These are phyloP conservation scores for Phorcus lineatus DNA, from an alignment of 2,888 invertebrate genomes.

Conservation along the genomic window DNA sequence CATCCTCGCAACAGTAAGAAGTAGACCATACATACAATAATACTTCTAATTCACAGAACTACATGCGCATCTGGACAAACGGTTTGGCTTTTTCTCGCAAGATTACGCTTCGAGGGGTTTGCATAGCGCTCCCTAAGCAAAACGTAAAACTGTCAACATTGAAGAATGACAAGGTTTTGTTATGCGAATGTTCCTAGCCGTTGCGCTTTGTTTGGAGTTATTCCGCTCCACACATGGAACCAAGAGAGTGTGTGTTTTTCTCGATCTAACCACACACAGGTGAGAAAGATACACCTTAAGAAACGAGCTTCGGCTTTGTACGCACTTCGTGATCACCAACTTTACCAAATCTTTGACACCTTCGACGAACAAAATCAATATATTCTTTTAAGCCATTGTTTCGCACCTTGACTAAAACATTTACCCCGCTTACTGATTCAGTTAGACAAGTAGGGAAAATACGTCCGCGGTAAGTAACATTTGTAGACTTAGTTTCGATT, in stretches of 20 bases:
- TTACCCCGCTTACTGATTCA: not conserved
- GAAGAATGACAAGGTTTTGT: slow-evolving; percentile 17
- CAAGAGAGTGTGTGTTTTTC: slow-evolving; percentile 18
- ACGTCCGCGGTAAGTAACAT: no score
- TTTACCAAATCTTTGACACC: slow-evolving; percentile 18
- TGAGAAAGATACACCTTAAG: slow-evolving; percentile 30
- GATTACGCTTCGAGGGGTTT: not conserved
- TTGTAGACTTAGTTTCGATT: no score
- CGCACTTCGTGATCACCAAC: not conserved
- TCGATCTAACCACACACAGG: slow-evolving; percentile 24
- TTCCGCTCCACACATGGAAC: slow-evolving; percentile 27
- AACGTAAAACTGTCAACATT: slow-evolving; percentile 24
- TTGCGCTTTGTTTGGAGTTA: slow-evolving; percentile 32
- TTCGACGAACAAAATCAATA: slow-evolving; percentile 22
- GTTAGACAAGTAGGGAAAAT: not conserved
- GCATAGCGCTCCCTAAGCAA: not conserved
- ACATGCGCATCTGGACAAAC: slow-evolving; percentile 20
- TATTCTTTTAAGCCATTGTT: slow-evolving; percentile 26
- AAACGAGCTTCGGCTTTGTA: slow-evolving; percentile 18
- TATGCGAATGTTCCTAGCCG: slow-evolving; percentile 10
- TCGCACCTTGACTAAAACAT: slow-evolving; percentile 20
- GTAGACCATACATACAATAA: slow-evolving; percentile 21
- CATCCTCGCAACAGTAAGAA: not conserved
- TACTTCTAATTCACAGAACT: slow-evolving; percentile 5
- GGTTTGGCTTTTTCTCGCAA: not conserved